Evolutionary conservation across 2,888 invertebrate species (phyloP).

Genomic region (Anoncus sp.): DNA sequence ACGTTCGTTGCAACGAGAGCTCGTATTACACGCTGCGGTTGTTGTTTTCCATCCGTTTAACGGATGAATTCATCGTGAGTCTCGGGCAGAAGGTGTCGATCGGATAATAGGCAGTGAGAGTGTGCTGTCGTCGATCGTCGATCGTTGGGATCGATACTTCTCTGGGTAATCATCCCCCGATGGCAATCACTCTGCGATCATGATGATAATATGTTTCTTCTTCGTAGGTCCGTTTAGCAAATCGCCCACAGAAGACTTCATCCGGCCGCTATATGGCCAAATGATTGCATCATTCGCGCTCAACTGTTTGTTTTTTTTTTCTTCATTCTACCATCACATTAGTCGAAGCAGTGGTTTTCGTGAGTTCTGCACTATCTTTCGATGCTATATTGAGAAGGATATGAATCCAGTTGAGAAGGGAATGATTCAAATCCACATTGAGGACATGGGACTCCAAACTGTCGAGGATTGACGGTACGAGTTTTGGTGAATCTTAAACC

Average conservation of each 20-base stretch:
- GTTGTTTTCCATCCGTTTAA: slow-evolving; percentile 55
- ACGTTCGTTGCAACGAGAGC: slow-evolving; percentile 38
- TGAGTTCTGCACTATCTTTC: too few relatives aligned
- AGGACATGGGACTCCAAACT: too few relatives aligned
- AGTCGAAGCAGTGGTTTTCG: too few relatives aligned
- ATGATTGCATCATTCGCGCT: neutral
- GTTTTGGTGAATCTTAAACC: too few relatives aligned
- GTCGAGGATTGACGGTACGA: too few relatives aligned
- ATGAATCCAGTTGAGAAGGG: too few relatives aligned
- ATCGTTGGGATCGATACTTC: slow-evolving; percentile 75
- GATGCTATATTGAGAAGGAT: too few relatives aligned
- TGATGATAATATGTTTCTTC: slow-evolving; percentile 79
- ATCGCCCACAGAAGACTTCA: slow-evolving; percentile 78
- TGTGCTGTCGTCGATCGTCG: slow-evolving; percentile 75
- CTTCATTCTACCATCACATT: too few relatives aligned
- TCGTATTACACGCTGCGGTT: too few relatives aligned
- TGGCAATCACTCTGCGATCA: slow-evolving; percentile 79
- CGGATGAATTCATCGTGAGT: slow-evolving; percentile 78
- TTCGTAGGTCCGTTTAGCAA: slow-evolving; percentile 34
- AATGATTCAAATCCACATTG: too few relatives aligned
- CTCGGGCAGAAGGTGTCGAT: slow-evolving; percentile 80
- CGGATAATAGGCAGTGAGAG: slow-evolving; percentile 77
- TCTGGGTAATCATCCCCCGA: slow-evolving; percentile 77
- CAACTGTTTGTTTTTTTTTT: neutral
- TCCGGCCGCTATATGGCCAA: slow-evolving; percentile 56